A percentile compares a stretch with the other conserved stretches of the same genome.
Conservation (phyloP, 2,888 invertebrate genomes). For the Drosophila parthenogenetica region DNA sequence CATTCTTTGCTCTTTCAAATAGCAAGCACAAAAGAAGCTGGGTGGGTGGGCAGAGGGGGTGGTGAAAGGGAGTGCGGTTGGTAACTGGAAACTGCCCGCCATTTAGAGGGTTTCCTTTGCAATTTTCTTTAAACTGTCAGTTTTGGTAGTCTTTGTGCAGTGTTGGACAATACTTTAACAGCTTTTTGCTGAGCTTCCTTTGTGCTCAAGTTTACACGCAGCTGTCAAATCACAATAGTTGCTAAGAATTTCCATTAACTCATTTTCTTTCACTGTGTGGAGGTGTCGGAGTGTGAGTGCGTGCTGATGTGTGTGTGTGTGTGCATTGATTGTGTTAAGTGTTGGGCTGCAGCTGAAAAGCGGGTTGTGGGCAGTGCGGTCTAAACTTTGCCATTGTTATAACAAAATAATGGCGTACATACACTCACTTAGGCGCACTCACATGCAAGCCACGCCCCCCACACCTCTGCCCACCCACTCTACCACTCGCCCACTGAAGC, state of each 20-base stretch:
- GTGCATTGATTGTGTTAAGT: slow-evolving; percentile 76
- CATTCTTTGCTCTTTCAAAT: slow-evolving; percentile 28
- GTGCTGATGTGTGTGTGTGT: slow-evolving; percentile 38
- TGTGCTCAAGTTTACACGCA: slow-evolving; percentile 75
- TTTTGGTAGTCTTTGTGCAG: slow-evolving; percentile 59
- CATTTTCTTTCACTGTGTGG: slow-evolving; percentile 66
- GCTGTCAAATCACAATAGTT: slow-evolving; percentile 81
- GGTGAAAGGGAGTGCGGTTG: not conserved
- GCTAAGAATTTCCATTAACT: slow-evolving; percentile 79
- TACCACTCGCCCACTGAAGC: slow-evolving; percentile 35
- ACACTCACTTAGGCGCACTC: slow-evolving; percentile 40
- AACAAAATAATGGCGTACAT: slow-evolving; percentile 75
- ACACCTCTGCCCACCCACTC: slow-evolving; percentile 17
- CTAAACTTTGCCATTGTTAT: slow-evolving; percentile 74
- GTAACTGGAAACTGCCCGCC: slow-evolving; percentile 12
- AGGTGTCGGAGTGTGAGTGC: slow-evolving; percentile 57
- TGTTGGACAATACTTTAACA: slow-evolving; percentile 60
- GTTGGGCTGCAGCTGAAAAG: slow-evolving; percentile 54
- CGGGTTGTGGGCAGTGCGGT: slow-evolving; percentile 18
- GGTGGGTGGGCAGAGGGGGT: no score
- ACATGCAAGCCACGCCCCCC: slow-evolving; percentile 23
- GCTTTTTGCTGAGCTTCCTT: slow-evolving; percentile 50
- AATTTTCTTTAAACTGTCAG: slow-evolving; percentile 65
- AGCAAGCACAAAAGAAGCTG: slow-evolving; percentile 42
- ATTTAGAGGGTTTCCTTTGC: slow-evolving; percentile 52